Conservation (phyloP, 2,113 vertebrate genomes). For the Mola mola region DNA sequence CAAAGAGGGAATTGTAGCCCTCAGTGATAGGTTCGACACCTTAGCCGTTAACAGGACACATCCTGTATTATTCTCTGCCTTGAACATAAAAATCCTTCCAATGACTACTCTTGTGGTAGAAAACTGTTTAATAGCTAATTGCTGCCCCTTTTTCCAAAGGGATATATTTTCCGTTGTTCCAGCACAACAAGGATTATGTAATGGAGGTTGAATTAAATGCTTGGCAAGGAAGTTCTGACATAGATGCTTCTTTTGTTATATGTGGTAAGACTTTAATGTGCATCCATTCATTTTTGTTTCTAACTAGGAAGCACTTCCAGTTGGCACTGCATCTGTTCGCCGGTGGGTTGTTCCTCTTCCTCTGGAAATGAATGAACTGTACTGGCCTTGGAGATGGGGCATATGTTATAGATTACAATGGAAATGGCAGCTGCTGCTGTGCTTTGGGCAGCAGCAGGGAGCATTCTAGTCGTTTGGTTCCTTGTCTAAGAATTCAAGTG, state of each 20-base stretch:
- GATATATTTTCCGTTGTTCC: too few species aligned
- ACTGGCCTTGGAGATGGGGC: slow-evolving; percentile 22
- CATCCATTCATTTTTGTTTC: slow-evolving; percentile 31
- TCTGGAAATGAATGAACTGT: slow-evolving; percentile 44
- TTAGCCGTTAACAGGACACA: slow-evolving; percentile 50
- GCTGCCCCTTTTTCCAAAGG: slow-evolving; percentile 3
- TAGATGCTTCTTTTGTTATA: slow-evolving; percentile 38
- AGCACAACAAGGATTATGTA: slow-evolving; percentile 45
- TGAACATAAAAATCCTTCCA: slow-evolving; percentile 9
- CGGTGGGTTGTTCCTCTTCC: slow-evolving; percentile 42
- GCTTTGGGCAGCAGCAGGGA: neutral
- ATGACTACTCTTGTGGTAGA: slow-evolving; percentile 3
- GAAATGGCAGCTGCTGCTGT: slow-evolving; percentile 30
- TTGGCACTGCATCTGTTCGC: slow-evolving; percentile 47
- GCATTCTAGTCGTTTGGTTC: slow-evolving; percentile 12
- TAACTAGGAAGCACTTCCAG: slow-evolving; percentile 45
- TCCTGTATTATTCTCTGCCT: slow-evolving; percentile 10
- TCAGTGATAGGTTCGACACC: neutral
- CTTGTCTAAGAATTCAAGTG: slow-evolving; percentile 11
- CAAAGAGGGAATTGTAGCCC: slow-evolving; percentile 12
- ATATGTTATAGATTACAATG: slow-evolving; percentile 60
- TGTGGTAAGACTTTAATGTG: slow-evolving; percentile 19
- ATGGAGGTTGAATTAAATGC: slow-evolving; percentile 10
- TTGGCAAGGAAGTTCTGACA: slow-evolving; percentile 10
- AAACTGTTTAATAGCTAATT: slow-evolving; percentile 15